Base-by-base conservation (phyloP, 1,140 invertebrate species). In the Drosophila tristis region DNA sequence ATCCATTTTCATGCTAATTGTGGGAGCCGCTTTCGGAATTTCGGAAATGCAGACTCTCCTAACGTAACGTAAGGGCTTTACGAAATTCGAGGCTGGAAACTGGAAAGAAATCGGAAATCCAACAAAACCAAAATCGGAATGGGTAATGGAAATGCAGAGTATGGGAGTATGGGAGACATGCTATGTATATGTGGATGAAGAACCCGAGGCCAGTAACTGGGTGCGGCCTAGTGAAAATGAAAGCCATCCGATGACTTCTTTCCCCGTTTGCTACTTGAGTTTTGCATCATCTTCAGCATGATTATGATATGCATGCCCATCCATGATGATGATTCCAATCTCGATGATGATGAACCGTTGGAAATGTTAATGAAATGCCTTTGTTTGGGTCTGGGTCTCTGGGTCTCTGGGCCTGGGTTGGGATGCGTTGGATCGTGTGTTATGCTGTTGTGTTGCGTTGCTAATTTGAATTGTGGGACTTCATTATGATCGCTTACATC, bases 351-450 rank as follows among this genome's bases (percentile, higher is more conserved):
- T 31, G 58, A 25, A 39, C 29, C 55, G 59, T 53, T 80, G 78
- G 68, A 86, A 81, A 87, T 86, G 65, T 76, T 87, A 78, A 86
- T 86, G 71, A 81, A 86, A 86, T 80, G 78, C 65, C 65, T 82
- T 85, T 86, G 75, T 78, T 75, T 65, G 42, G 43, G 39, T 9
- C 9, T 20, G 45, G 25, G 15, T n/a, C 11, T 39, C 4, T 13
- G 4, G 35, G 35, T 13, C 1, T 13, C 1, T 39, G 35, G 35
- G 35, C 4, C 9, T 39, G 11, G 11, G 35, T 1, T 39, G 11
- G 11, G 35, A 39, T 39, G 35, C 35, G 35, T 39, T 11, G 11
- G 35, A 13, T 39, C 35, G 35, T 39, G 35, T 39, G 11, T 13
- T 39, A 39, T 39, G 35, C 35, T 39, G 35, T 39, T 39, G 13